A percentile compares a stretch with the other conserved stretches of the same genome.
phyloP scores from a whole-genome alignment of 2,113 vertebrate genomes.

The Xerus inauris region DNA sequence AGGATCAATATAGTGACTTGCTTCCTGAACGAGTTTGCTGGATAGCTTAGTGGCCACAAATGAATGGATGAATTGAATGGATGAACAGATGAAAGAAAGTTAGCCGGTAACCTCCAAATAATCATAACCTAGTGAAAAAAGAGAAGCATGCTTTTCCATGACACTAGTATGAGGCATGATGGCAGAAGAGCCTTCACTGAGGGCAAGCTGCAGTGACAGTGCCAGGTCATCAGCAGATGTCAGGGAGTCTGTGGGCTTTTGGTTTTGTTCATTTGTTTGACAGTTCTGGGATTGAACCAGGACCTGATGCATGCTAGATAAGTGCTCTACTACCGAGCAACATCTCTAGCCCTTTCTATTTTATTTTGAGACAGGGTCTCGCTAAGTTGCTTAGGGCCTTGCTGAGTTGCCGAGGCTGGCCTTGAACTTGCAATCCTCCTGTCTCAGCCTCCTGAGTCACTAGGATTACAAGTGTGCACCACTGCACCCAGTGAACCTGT shows the following conservation, averaged over 20 bases:
- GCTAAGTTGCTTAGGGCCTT: neutral
- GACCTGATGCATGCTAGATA: neutral
- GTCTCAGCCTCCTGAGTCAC: neutral
- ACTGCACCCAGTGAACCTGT: neutral
- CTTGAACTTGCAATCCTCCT: neutral
- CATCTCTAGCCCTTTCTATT: neutral
- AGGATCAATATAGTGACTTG: neutral
- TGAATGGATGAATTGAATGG: neutral
- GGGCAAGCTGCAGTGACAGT: neutral
- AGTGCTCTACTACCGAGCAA: neutral
- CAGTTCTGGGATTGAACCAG: neutral
- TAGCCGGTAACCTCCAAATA: neutral
- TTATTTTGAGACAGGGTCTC: neutral
- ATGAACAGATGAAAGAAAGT: neutral
- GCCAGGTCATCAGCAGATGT: neutral
- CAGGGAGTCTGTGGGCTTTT: neutral
- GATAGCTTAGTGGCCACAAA: neutral
- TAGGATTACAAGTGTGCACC: neutral
- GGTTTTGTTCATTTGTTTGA: neutral
- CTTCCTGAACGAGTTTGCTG: neutral
- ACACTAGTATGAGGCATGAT: fast-evolving
- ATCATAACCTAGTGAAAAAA: neutral
- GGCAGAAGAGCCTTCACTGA: neutral
- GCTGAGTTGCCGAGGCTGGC: neutral
- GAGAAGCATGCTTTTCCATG: neutral